A percentile compares a stretch with the other conserved stretches of the same genome.
Evolutionary conservation across 2,113 vertebrate species (phyloP).

Genomic region (Chroicocephalus ridibundus): DNA sequence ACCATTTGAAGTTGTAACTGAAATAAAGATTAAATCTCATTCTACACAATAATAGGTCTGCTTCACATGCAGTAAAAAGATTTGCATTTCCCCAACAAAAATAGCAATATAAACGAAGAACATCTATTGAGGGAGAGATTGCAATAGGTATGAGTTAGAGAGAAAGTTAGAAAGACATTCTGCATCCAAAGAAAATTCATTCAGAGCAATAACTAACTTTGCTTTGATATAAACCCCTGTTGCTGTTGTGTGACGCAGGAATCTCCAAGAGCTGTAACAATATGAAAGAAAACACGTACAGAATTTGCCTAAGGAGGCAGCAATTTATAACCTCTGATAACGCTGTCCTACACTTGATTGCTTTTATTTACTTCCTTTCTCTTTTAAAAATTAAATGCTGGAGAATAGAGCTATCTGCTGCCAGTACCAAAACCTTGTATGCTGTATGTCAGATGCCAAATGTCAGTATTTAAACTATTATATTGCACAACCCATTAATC

Average conservation of each 20-base stretch:
- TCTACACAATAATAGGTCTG: background rate
- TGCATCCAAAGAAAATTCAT: background rate
- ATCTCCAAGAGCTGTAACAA: background rate
- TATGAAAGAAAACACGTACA: background rate
- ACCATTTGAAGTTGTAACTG: background rate
- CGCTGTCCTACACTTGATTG: background rate
- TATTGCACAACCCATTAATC: background rate
- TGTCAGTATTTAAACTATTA: background rate
- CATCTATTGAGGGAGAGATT: background rate
- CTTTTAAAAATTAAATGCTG: background rate
- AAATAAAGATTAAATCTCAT: background rate
- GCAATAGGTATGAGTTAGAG: background rate
- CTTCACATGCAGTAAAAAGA: background rate
- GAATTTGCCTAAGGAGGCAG: background rate
- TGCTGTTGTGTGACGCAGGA: background rate
- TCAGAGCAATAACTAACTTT: background rate
- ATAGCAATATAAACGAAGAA: background rate
- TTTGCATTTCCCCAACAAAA: background rate
- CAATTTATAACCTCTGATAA: background rate
- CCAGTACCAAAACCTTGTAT: background rate
- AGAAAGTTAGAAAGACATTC: background rate
- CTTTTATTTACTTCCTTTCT: background rate
- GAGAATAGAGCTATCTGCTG: background rate
- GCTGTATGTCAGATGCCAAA: background rate
- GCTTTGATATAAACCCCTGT: background rate